Evolutionary conservation across 2,888 invertebrate species (phyloP).

Genomic region (Drosophila yooni): DNA sequence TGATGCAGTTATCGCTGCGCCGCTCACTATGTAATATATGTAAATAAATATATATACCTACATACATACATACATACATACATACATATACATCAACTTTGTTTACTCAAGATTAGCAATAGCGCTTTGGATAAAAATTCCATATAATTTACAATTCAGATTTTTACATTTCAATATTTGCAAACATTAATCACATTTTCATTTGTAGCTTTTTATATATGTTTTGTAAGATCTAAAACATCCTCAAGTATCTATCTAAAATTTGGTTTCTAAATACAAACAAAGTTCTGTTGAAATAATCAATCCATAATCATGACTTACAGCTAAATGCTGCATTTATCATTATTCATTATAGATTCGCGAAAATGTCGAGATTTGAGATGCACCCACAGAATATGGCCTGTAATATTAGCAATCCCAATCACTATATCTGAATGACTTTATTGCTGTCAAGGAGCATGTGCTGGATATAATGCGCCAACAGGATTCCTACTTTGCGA

Average conservation of each 20-base stretch:
- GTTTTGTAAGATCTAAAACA: neutral
- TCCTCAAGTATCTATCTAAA: neutral
- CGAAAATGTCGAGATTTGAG: slow-evolving; percentile 46
- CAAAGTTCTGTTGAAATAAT: neutral
- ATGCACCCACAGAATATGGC: slow-evolving; percentile 26
- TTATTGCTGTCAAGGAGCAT: slow-evolving; percentile 27
- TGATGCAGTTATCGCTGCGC: slow-evolving; percentile 46
- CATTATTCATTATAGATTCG: neutral
- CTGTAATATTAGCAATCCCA: neutral
- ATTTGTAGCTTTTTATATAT: neutral
- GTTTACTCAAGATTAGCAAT: neutral
- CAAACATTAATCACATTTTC: neutral
- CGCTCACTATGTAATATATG: slow-evolving; percentile 14
- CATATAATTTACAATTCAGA: neutral
- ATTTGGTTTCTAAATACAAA: neutral
- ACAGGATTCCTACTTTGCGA: slow-evolving; percentile 13
- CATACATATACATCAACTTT: slow-evolving; percentile 1
- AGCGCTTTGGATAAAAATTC: neutral
- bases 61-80: slow-evolving; percentile 1
- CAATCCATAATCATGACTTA: neutral
- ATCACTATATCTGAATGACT: slow-evolving; percentile 28
- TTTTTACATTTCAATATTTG: neutral
- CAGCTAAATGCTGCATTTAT: neutral
- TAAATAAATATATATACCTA: slow-evolving; percentile 3
- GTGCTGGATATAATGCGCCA: slow-evolving; percentile 33